Percentiles rank a stretch among this genome's conserved stretches.
Evolutionary conservation across 2,113 vertebrate species (phyloP).

Genomic region (Empidonax alnorum): DNA sequence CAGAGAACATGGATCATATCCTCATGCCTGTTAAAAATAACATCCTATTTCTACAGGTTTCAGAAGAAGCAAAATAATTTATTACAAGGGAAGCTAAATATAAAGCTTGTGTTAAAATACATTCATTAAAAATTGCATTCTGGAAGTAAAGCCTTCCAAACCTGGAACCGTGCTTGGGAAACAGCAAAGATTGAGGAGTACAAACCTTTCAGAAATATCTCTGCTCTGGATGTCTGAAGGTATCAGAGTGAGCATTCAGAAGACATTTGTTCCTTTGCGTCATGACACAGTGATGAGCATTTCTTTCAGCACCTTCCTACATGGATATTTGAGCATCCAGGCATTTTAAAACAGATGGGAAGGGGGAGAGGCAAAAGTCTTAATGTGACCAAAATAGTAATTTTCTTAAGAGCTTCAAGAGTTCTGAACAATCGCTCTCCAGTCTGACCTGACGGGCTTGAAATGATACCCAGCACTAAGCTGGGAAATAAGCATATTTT

Average conservation of each 20-base stretch:
- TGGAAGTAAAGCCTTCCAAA: not conserved
- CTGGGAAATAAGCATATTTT: not conserved
- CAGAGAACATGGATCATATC: not conserved
- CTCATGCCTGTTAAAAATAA: not conserved
- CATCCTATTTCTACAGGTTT: not conserved
- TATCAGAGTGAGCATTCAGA: slow-evolving; percentile 46
- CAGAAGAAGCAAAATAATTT: not conserved
- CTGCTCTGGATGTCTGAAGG: slow-evolving; percentile 51
- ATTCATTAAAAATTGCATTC: not conserved
- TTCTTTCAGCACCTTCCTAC: slow-evolving; percentile 63
- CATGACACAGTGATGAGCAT: slow-evolving; percentile 39
- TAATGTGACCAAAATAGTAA: slow-evolving; percentile 12
- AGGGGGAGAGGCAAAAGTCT: slow-evolving; percentile 54
- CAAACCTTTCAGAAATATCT: not conserved
- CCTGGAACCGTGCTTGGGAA: not conserved
- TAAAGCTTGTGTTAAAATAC: not conserved
- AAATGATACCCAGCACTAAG: not conserved
- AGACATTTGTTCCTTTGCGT: slow-evolving; percentile 37
- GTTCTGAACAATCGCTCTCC: not conserved
- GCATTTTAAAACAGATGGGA: slow-evolving; percentile 62
- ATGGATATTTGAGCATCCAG: slow-evolving; percentile 47
- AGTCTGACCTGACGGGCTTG: not conserved
- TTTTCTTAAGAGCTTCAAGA: not conserved
- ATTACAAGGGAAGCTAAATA: not conserved
- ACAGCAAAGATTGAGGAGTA: not conserved